Percentiles rank a stretch among this genome's conserved stretches.
Conservation (phyloP, 1,140 invertebrate species). For the Batillaria attramentaria region DNA sequence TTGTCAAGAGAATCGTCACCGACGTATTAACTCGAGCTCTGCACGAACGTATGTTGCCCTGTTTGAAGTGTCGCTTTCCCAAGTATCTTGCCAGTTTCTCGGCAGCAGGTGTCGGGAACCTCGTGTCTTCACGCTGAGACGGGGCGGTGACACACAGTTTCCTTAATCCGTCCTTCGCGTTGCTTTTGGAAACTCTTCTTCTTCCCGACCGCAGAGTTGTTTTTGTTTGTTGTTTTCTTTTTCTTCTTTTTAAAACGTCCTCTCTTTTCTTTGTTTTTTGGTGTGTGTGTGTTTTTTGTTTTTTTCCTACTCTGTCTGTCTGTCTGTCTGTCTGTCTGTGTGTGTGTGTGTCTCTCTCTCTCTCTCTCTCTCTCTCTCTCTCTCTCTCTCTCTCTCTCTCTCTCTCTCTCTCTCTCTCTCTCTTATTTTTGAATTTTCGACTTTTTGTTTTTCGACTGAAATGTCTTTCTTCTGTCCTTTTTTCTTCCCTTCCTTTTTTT, state of each 20-base stretch:
- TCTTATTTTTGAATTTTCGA: too few species aligned
- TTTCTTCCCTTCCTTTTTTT: too few species aligned
- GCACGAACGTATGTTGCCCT: too few species aligned
- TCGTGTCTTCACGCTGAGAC: too few species aligned
- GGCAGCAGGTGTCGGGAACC: too few species aligned
- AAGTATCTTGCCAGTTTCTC: too few species aligned
- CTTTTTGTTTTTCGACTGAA: too few species aligned
- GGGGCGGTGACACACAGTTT: background rate
- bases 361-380: background rate
- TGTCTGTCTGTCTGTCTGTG: background rate
- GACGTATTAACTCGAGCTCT: too few species aligned
- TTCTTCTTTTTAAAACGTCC: background rate
- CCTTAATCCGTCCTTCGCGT: background rate
- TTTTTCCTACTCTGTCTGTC: background rate
- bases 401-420: background rate
- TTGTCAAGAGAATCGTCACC: background rate
- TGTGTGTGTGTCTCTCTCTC: background rate
- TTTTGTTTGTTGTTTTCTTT: background rate
- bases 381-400: background rate
- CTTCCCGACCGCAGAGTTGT: too few species aligned
- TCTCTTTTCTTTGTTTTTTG: background rate
- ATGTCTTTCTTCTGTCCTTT: too few species aligned
- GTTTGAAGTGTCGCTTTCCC: too few species aligned
- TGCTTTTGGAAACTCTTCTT: too few species aligned
- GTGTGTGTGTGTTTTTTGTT: background rate